phyloP scores from a whole-genome alignment of 2,888 invertebrate species.

The Gortyna flavago region DNA sequence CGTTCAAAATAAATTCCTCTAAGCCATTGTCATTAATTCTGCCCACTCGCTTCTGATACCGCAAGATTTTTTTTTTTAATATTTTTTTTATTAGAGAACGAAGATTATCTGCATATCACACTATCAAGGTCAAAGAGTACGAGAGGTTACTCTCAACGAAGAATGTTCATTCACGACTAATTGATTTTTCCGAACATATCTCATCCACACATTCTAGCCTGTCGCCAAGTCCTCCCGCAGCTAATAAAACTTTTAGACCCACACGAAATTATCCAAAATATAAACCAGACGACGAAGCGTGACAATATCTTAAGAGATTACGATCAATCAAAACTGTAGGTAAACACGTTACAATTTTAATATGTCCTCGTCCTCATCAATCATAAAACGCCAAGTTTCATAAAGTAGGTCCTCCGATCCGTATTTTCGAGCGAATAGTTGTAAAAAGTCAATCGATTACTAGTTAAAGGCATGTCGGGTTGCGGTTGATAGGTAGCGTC shows the following conservation, averaged over 20 bases:
- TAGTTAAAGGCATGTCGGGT: constrained; percentile 69
- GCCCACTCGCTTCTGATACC: neutral
- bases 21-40: constrained; percentile 8
- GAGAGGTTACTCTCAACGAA: neutral
- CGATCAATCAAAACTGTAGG: constrained; percentile 58
- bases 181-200: constrained; percentile 20
- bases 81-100: neutral
- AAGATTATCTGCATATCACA: neutral
- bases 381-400: constrained; percentile 47
- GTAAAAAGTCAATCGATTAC: constrained; percentile 62
- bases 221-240: constrained; percentile 20
- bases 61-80: neutral
- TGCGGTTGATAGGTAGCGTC: constrained; percentile 60
- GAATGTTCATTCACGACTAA: constrained; percentile 15
- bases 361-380: constrained; percentile 36
- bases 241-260: constrained; percentile 47
- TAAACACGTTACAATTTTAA: constrained; percentile 15
- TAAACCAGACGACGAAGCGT: constrained; percentile 16
- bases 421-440: constrained; percentile 55
- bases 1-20: constrained; percentile 30
- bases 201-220: constrained; percentile 3
- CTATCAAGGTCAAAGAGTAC: too few species aligned
- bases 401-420: constrained; percentile 37
- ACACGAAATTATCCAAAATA: constrained; percentile 22
- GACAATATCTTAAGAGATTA: constrained; percentile 42